Evolutionary conservation across 2,113 vertebrate genomes (phyloP).

Genomic region (Atlantisia rogersi): DNA sequence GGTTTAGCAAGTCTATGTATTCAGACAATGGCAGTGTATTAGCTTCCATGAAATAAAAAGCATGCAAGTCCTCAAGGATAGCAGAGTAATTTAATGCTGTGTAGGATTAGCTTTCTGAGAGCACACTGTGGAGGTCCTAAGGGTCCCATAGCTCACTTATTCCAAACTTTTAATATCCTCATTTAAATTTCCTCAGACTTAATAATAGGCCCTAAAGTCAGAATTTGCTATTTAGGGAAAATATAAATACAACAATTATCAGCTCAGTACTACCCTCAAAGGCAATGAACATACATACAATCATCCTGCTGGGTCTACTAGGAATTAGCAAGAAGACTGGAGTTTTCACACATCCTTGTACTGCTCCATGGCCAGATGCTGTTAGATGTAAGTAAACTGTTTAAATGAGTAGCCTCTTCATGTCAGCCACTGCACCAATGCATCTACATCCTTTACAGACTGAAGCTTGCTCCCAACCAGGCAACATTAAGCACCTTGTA

Average conservation of each 20-base stretch:
- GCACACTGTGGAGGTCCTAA: slow-evolving; percentile 5
- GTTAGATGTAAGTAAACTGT: background rate
- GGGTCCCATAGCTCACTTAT: slow-evolving; percentile 33
- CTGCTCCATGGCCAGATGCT: background rate
- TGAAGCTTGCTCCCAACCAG: background rate
- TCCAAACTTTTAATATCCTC: slow-evolving; percentile 45
- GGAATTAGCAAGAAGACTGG: background rate
- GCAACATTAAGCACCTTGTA: background rate
- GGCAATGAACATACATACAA: background rate
- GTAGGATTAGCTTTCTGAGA: slow-evolving; percentile 40
- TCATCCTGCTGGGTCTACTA: background rate
- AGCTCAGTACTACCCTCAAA: background rate
- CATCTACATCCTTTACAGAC: background rate
- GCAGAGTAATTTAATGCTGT: slow-evolving; percentile 20
- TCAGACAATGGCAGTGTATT: background rate
- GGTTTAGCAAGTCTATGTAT: background rate
- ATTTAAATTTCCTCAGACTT: slow-evolving; percentile 56
- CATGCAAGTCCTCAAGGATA: background rate
- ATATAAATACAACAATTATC: slow-evolving; percentile 47
- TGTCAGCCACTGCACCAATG: rapidly evolving
- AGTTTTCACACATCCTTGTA: background rate
- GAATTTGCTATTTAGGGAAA: slow-evolving; percentile 39
- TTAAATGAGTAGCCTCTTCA: background rate
- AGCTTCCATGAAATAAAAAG: slow-evolving; percentile 42
- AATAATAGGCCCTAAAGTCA: slow-evolving; percentile 22